A percentile compares a stretch with the other conserved stretches of the same genome.
Conservation (phyloP, 1,140 invertebrate species). For the Caerostris extrusa region DNA sequence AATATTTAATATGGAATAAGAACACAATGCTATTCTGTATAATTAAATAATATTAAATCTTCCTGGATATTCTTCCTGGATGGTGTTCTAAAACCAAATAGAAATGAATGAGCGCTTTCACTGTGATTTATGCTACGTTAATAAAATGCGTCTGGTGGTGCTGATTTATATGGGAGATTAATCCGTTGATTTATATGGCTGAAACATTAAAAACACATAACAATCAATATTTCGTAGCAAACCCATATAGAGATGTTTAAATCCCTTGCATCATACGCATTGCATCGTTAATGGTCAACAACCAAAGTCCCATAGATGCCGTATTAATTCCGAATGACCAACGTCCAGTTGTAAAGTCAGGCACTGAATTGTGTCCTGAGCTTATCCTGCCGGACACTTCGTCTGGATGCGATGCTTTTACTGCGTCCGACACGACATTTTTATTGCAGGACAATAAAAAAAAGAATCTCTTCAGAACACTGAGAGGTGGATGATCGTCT, state of each 20-base stretch:
- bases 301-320: neutral
- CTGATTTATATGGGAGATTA: neutral
- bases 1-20: no score
- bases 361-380: no score
- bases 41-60: no score
- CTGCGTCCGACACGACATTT: neutral
- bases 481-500: neutral
- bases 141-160: no score
- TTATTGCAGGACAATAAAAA: constrained; percentile 38
- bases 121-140: no score
- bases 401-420: neutral
- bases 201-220: neutral
- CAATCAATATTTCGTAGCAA: neutral
- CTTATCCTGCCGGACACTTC: neutral
- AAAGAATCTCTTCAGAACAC: neutral
- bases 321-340: constrained; percentile 33
- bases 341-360: constrained; percentile 4
- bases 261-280: neutral
- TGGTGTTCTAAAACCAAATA: no score
- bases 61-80: no score
- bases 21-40: no score
- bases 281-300: neutral
- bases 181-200: neutral
- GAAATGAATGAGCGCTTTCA: no score
- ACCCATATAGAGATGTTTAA: neutral